Base-by-base conservation (phyloP, 2,888 invertebrate genomes). In the Osmoderma eremita region DNA sequence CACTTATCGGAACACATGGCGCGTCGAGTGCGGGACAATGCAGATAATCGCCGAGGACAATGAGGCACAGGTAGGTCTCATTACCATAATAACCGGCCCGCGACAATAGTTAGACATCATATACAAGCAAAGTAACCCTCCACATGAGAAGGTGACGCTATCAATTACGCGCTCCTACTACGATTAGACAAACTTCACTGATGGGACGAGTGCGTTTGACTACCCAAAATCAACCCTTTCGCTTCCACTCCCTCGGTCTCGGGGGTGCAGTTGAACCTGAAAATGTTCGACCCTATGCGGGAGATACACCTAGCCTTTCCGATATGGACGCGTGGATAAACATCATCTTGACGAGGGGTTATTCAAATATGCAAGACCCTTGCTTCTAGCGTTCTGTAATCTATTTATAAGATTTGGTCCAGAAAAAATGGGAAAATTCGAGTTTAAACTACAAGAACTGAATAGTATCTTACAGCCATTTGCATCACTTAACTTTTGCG, bases 81-180 rank as follows among this genome's bases (percentile, higher is more conserved):
- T 72, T 72, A 72, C 63, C 70, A 69, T 71, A 72, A 72, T 72
- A 71, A 72, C 69, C 58, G 69, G 63, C 66, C 20, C 50, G n/a
- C 63, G 56, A 68, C 69, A 67, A 68, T 69, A 53, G 54, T 42
- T 41, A 56, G 30, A 61, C 65, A 64, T 68, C 65, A 69, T 69
- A 65, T 67, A 69, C 67, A 68, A 63, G n/a, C n/a, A n/a, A n/a
- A n/a, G 22, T 15, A 42, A 42, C n/a, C 48, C 49, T 36, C 12
- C 53, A 64, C 61, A 63, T 45, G 62, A 68, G 65, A 70, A 67
- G 63, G 69, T 38, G 45, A 66, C 64, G 63, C 67, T 71, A 69
- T 71, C 71, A 71, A 71, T 71, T 71, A 71, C 51, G 45, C 50
- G 58, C 41, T 61, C 58, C 48, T 61, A 61, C 36, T 66, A 50